These are phyloP conservation scores for Propithecus coquereli DNA, from an alignment of 2,113 vertebrate species.

Conservation along the genomic window DNA sequence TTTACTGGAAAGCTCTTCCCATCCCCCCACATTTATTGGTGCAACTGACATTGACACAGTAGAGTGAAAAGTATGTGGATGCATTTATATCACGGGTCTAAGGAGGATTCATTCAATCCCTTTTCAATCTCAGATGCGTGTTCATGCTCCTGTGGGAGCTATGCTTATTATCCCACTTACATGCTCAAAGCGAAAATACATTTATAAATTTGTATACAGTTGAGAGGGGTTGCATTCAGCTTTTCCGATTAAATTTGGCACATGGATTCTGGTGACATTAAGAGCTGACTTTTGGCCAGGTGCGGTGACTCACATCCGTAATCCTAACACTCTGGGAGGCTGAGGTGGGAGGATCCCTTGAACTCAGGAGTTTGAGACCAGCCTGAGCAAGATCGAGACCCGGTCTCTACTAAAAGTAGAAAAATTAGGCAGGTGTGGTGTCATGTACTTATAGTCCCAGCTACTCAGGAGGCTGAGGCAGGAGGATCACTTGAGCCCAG, in stretches of 20 bases:
- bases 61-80: slow-evolving; percentile 9
- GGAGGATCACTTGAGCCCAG: too few relatives aligned
- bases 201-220: neutral
- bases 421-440: too few relatives aligned
- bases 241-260: slow-evolving; percentile 10
- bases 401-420: too few relatives aligned
- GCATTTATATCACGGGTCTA: neutral
- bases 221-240: neutral
- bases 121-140: slow-evolving; percentile 32
- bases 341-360: too few relatives aligned
- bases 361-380: too few relatives aligned
- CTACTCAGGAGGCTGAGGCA: too few relatives aligned
- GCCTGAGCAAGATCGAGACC: too few relatives aligned
- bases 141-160: slow-evolving; percentile 49
- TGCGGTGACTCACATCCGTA: too few relatives aligned
- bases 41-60: neutral
- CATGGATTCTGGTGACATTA: neutral
- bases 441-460: too few relatives aligned
- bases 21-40: neutral
- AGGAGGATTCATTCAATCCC: slow-evolving; percentile 49
- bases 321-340: too few relatives aligned
- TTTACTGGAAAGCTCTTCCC: neutral
- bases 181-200: slow-evolving; percentile 30
- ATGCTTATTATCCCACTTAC: slow-evolving; percentile 34
- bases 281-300: neutral